Conservation (phyloP, 1,140 invertebrate species). For the Reticulitermes speratus region DNA sequence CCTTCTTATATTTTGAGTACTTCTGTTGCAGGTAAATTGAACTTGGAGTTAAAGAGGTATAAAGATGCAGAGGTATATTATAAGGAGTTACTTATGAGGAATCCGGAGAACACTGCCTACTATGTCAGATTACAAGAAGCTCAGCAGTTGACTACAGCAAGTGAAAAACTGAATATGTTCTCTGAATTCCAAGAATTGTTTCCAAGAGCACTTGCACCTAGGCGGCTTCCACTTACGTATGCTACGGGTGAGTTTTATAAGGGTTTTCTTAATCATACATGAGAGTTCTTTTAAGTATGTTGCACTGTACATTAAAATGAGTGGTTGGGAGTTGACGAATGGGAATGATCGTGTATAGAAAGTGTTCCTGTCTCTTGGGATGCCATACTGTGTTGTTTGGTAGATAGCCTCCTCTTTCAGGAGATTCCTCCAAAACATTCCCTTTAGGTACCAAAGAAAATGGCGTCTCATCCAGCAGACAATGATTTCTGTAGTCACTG, state of each 20-base stretch:
- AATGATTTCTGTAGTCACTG: too few species aligned
- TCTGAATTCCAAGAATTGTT: slow-evolving; percentile 72
- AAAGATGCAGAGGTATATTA: slow-evolving; percentile 82
- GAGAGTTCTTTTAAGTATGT: too few species aligned
- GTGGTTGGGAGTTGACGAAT: too few species aligned
- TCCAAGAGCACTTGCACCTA: slow-evolving; percentile 83
- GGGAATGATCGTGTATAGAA: too few species aligned
- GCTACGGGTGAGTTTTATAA: slow-evolving; percentile 58
- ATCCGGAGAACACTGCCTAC: slow-evolving; percentile 94
- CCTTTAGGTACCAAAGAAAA: too few species aligned
- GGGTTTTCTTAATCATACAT: too few species aligned
- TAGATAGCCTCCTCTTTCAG: too few species aligned
- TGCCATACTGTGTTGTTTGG: too few species aligned
- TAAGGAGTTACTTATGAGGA: slow-evolving; percentile 81
- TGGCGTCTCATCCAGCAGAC: too few species aligned
- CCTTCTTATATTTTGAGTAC: background rate
- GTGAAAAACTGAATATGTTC: slow-evolving; percentile 80
- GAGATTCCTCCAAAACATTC: too few species aligned
- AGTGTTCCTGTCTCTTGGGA: too few species aligned
- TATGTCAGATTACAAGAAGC: slow-evolving; percentile 87
- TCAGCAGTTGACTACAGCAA: slow-evolving; percentile 64
- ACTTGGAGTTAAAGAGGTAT: slow-evolving; percentile 63
- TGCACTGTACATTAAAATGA: too few species aligned
- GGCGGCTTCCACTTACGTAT: slow-evolving; percentile 83
- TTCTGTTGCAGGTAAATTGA: slow-evolving; percentile 53